Evolutionary conservation across 1,140 invertebrate genomes (phyloP), one percentile per base, ranked within the genome.

Genomic region (Trichomalopsis sarcophagae): DNA sequence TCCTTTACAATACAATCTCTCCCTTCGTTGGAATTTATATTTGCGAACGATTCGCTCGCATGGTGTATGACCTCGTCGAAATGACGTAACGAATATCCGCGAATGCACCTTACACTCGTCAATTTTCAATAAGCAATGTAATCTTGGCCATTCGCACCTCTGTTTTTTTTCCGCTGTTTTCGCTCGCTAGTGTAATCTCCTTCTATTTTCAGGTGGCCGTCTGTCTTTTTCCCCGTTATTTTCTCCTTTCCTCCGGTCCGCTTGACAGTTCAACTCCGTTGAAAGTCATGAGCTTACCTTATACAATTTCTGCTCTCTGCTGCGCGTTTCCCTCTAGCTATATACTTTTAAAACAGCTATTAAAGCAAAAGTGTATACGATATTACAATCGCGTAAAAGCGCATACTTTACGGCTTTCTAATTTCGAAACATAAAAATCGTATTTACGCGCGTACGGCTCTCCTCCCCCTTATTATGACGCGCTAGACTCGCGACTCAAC

Each of bases 141-240:
- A 62, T 62, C 21, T 62, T 62, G 21, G 14, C 17, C 1, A 4
- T 62, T 62, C 17, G 14, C 55, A 50, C 14, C 13, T 50, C 13
- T 17, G 5, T 62, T 21, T 62, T 21, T 62, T 62, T n/a, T 62
- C 17, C 55, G 66, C n/a, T n/a, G 1, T 11, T 68, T 27, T 68
- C 47, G 13, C 13, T 78, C 36, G 30, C 66, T 84, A 40, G n/a
- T 66, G 47, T 68, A 23, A 68, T 71, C 13, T 55, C 23, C 44
- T 62, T 74, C 50, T 77, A n/a, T 73, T n/a, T 50, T 62, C 10
- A 44, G 13, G 33, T 10, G 62, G 23, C 36, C 23, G 50, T 73
- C 6, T 62, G 78, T 81, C 81, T 82, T 86, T 88, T 44, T 21
- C 21, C 40, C 36, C 68, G 27, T 82, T 82, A 66, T 66, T 66